phyloP scores from a whole-genome alignment of 2,113 vertebrate species.

The Bostrychus sinensis region DNA sequence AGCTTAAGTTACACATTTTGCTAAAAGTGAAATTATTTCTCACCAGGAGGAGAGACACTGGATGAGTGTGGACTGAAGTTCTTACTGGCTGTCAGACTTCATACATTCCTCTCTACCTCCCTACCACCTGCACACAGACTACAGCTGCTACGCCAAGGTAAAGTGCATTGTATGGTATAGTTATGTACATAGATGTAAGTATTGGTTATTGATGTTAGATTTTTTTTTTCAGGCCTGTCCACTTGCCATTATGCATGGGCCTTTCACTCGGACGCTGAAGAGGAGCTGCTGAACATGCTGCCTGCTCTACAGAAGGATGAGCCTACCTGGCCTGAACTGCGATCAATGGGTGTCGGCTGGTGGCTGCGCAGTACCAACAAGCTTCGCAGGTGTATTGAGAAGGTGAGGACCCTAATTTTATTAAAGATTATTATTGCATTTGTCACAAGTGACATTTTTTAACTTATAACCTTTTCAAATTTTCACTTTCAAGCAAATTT shows the following conservation, averaged over 20 bases:
- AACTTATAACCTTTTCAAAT: too few species aligned
- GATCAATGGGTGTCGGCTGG: constrained; percentile 97
- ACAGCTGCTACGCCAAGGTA: constrained; percentile 93
- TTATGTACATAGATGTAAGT: neutral
- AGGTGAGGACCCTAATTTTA: constrained; percentile 76
- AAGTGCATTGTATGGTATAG: neutral
- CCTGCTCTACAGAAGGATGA: constrained; percentile 90
- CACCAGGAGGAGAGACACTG: constrained; percentile 92
- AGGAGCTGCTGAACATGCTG: constrained; percentile 92
- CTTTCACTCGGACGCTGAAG: constrained; percentile 97
- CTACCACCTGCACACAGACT: constrained; percentile 89
- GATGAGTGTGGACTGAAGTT: constrained; percentile 98
- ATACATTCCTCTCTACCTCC: constrained; percentile 93
- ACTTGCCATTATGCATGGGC: constrained; percentile 97
- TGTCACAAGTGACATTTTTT: neutral
- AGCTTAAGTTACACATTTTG: constrained; percentile 3
- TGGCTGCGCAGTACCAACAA: constrained; percentile 92
- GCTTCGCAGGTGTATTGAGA: constrained; percentile 92
- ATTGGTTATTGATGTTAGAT: neutral
- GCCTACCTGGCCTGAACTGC: constrained; percentile 91
- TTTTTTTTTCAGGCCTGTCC: constrained; percentile 84
- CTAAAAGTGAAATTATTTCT: constrained; percentile 10
- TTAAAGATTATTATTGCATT: neutral
- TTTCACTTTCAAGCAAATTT: too few species aligned
- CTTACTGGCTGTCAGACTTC: constrained; percentile 92